These are phyloP conservation scores for Drosophila elegans DNA, from an alignment of 1,140 invertebrate species.

Conservation along the genomic window DNA sequence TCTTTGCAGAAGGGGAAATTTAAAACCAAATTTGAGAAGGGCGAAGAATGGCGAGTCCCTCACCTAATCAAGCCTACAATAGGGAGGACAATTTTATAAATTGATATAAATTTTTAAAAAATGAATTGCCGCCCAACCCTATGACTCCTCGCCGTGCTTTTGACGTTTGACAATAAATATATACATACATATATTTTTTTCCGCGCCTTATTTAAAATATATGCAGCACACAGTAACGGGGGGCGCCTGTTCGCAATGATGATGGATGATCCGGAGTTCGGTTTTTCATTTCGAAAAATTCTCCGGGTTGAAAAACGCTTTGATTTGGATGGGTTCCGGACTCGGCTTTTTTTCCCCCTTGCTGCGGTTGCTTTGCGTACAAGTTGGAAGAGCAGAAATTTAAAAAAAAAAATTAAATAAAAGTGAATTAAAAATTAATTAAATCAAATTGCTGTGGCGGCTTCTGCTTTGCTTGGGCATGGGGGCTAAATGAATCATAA, in stretches of 20 bases:
- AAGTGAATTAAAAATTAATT: constrained; percentile 81
- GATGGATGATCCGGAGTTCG: constrained; percentile 70
- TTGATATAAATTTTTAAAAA: constrained; percentile 80
- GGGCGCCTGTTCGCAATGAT: constrained; percentile 61
- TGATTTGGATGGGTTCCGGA: constrained; percentile 54
- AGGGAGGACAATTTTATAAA: constrained; percentile 70
- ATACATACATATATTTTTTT: constrained; percentile 40
- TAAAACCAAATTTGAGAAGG: constrained; percentile 29
- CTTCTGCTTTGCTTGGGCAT: constrained; percentile 34
- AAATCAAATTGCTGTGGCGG: constrained; percentile 67
- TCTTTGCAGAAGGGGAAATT: constrained; percentile 36
- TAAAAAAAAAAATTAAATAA: constrained; percentile 69
- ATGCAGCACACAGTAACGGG: constrained; percentile 40
- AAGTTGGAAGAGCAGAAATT: constrained; percentile 40
- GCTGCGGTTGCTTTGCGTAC: constrained; percentile 62
- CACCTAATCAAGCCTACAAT: constrained; percentile 71
- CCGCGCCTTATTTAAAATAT: constrained; percentile 53
- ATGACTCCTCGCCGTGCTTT: constrained; percentile 46
- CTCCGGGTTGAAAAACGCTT: constrained; percentile 60
- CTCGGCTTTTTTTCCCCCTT: constrained; percentile 7
- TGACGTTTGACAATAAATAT: constrained; percentile 78
- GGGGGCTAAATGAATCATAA: constrained; percentile 69
- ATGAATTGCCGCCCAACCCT: constrained; percentile 53
- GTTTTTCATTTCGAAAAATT: constrained; percentile 72
- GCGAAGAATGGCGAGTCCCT: constrained; percentile 21